phyloP scores from a whole-genome alignment of 2,113 vertebrate genomes.

The Leucoraja erinaceus region DNA sequence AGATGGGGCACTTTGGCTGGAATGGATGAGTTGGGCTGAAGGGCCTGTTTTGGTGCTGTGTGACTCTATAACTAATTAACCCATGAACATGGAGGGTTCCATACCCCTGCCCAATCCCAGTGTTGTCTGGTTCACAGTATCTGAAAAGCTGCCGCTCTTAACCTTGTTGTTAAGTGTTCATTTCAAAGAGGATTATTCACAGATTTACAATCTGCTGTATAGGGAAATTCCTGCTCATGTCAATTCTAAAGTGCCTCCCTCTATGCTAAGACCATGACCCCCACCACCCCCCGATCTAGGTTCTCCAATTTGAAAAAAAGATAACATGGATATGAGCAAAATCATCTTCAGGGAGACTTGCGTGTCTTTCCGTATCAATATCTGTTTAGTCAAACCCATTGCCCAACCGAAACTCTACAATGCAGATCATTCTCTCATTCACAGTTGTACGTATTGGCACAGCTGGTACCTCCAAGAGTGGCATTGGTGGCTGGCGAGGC shows the following conservation, averaged over 20 bases:
- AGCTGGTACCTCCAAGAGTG: constrained; percentile 70
- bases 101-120: too few relatives aligned
- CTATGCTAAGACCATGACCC: not conserved
- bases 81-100: too few relatives aligned
- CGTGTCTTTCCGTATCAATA: constrained; percentile 93
- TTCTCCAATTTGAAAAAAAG: constrained; percentile 60
- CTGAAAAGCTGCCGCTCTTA: too few relatives aligned
- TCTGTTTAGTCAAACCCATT: too few relatives aligned
- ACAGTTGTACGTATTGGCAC: not conserved
- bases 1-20: too few relatives aligned
- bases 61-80: too few relatives aligned
- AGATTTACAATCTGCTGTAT: too few relatives aligned
- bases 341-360: constrained; percentile 87
- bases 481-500: constrained; percentile 85
- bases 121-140: too few relatives aligned
- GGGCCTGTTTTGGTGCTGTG: too few relatives aligned
- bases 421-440: not conserved
- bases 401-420: not conserved
- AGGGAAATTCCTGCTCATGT: too few relatives aligned
- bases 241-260: not conserved
- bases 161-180: too few relatives aligned
- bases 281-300: not conserved
- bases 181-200: not conserved
- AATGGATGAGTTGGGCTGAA: too few relatives aligned
- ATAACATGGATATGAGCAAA: constrained; percentile 91